These are phyloP conservation scores for Dicaeum eximium DNA, from an alignment of 2,113 vertebrate genomes.

Conservation along the genomic window DNA sequence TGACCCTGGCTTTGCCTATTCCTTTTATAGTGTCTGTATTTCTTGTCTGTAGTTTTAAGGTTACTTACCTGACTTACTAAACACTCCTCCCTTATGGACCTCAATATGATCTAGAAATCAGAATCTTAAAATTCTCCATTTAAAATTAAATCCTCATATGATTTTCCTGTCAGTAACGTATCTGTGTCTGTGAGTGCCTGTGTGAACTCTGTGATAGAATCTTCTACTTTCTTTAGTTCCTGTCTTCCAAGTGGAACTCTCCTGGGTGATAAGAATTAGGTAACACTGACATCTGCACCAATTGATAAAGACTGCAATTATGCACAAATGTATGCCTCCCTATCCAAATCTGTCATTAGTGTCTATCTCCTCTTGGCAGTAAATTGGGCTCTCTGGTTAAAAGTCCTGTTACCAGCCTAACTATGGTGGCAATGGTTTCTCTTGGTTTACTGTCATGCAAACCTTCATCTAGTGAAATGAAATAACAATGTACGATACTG, in stretches of 20 bases:
- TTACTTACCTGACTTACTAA: background rate
- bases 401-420: background rate
- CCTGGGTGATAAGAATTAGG: background rate
- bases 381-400: background rate
- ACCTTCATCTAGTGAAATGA: background rate
- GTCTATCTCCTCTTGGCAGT: background rate
- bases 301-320: background rate
- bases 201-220: background rate
- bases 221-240: background rate
- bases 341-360: background rate
- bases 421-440: background rate
- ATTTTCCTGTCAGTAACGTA: background rate
- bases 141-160: background rate
- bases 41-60: background rate
- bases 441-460: background rate
- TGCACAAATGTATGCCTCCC: background rate
- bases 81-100: background rate
- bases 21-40: background rate
- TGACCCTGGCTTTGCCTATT: background rate
- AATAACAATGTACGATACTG: background rate
- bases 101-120: background rate
- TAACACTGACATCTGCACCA: background rate
- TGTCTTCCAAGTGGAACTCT: background rate
- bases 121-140: background rate
- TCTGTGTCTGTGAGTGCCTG: background rate